Conservation (phyloP, 92 coral and sea anemone species). For the Meandrina meandrites region DNA sequence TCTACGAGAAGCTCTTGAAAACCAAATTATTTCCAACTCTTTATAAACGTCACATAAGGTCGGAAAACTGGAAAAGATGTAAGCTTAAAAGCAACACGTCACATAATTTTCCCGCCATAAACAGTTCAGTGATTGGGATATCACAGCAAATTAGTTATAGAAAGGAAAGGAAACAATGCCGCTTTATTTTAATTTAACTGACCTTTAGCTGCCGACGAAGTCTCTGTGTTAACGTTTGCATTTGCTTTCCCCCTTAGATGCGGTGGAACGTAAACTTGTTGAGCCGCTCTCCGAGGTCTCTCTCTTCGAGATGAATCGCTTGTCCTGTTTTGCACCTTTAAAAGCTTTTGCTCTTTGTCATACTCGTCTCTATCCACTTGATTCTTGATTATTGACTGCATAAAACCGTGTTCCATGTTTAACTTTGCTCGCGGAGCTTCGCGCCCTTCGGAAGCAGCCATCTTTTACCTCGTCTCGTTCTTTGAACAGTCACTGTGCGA, state of each 20-base stretch:
- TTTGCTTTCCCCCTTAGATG: conserved; percentile 55
- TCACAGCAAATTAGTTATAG: too few species aligned
- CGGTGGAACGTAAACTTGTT: conserved; percentile 80
- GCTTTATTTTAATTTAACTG: background rate
- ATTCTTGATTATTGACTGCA: conserved; percentile 78
- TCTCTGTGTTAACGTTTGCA: too few species aligned
- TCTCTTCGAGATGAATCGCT: conserved; percentile 55
- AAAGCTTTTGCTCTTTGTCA: conserved; percentile 83
- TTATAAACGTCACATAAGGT: too few species aligned
- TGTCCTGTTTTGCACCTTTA: conserved; percentile 42
- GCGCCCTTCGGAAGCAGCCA: conserved; percentile 32
- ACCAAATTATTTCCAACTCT: too few species aligned
- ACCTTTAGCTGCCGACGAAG: conserved; percentile 23
- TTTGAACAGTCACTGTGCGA: too few species aligned
- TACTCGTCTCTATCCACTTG: conserved; percentile 93
- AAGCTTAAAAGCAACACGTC: too few species aligned
- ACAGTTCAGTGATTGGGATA: too few species aligned
- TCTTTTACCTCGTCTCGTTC: background rate
- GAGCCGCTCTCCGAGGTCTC: conserved; percentile 61
- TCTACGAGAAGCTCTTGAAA: too few species aligned
- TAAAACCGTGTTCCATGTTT: conserved; percentile 88
- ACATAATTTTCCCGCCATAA: too few species aligned
- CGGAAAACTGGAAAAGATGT: too few species aligned
- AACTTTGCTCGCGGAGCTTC: conserved; percentile 40
- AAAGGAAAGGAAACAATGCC: too few species aligned